phyloP scores from a whole-genome alignment of 1,140 invertebrate species.

The Fragariocoptes setiger region DNA sequence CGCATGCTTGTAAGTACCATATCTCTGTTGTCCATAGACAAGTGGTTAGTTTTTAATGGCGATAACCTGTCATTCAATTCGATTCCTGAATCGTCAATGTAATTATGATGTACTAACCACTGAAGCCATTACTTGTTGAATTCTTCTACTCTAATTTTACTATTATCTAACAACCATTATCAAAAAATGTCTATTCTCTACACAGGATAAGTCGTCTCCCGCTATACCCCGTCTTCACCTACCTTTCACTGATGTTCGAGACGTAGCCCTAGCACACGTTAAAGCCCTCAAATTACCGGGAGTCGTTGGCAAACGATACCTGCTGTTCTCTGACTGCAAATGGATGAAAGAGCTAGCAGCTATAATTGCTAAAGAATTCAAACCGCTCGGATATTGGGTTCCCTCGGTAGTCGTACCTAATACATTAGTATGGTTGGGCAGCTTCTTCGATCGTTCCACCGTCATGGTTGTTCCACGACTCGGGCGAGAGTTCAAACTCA shows the following conservation, averaged over 20 bases:
- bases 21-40: too few species aligned
- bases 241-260: conserved; percentile 22
- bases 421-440: conserved; percentile 18
- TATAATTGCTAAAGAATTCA: conserved; percentile 18
- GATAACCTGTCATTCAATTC: too few species aligned
- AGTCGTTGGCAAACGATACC: conserved; percentile 20
- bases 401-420: conserved; percentile 21
- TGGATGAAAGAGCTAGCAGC: conserved; percentile 21
- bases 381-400: conserved; percentile 18
- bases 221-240: conserved; percentile 21
- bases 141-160: too few species aligned
- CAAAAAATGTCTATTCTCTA: too few species aligned
- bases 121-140: too few species aligned
- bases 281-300: conserved; percentile 21
- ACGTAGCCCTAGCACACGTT: conserved; percentile 24
- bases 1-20: too few species aligned
- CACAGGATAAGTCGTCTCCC: conserved; percentile 19
- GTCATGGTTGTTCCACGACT: conserved; percentile 19
- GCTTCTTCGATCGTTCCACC: conserved; percentile 19
- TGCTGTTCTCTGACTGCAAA: conserved; percentile 16
- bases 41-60: too few species aligned
- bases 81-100: too few species aligned
- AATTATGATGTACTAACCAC: too few species aligned
- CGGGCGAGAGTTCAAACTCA: conserved; percentile 19
- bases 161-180: too few species aligned